A percentile compares a stretch with the other conserved stretches of the same genome.
Conservation (phyloP, 2,797 vertebrate species). For the Gymnopithys bicolor region DNA sequence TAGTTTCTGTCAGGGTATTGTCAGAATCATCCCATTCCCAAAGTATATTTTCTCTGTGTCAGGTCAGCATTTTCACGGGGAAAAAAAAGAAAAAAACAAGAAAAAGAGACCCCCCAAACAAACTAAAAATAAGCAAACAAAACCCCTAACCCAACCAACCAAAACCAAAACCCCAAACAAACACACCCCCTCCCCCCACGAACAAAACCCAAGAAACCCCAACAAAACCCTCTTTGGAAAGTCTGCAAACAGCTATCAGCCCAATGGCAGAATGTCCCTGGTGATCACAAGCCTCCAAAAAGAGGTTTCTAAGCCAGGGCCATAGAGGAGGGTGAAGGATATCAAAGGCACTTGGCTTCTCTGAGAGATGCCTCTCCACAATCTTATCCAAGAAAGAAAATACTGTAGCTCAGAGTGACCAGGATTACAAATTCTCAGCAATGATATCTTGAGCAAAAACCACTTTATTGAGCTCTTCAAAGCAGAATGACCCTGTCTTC, state of each 20-base stretch:
- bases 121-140: not conserved
- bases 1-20: constrained; percentile 23
- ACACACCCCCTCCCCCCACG: not conserved
- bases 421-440: not conserved
- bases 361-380: not conserved
- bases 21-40: constrained; percentile 41
- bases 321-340: not conserved
- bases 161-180: not conserved
- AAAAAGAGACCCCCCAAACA: no score
- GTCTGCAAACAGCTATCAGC: not conserved
- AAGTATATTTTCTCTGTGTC: not conserved
- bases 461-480: not conserved
- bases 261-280: not conserved
- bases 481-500: not conserved
- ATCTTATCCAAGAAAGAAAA: not conserved
- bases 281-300: not conserved
- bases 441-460: not conserved
- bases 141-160: no score
- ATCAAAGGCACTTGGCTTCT: not conserved
- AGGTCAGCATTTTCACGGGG: not conserved
- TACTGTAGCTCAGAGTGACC: not conserved
- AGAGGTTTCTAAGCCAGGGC: not conserved
- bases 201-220: not conserved
- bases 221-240: not conserved
- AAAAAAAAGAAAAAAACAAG: not conserved